Conservation (phyloP, 2,888 invertebrate species). For the Rapana venosa region DNA sequence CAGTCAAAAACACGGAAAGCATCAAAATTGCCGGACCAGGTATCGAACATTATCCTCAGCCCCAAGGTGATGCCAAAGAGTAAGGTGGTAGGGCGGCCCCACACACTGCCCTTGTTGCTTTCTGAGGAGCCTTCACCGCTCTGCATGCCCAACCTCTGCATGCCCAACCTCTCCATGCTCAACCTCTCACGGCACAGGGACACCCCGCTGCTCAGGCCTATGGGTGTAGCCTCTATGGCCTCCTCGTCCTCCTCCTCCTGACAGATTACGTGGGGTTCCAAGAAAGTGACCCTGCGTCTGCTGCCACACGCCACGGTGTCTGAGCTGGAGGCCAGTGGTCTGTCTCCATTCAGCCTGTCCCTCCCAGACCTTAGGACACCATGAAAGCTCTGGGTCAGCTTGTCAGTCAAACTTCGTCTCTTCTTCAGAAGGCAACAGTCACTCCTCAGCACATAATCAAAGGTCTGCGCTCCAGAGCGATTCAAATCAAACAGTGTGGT, state of each 20-base stretch:
- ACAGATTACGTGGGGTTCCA: neutral
- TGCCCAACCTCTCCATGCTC: neutral
- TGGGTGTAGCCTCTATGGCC: neutral
- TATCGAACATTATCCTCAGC: neutral
- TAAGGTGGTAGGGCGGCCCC: neutral
- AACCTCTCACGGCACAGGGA: neutral
- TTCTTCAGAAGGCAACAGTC: neutral
- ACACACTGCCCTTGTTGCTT: neutral
- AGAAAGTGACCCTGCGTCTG: slow-evolving; percentile 2
- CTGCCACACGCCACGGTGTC: neutral
- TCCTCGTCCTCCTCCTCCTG: neutral
- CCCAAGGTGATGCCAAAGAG: neutral
- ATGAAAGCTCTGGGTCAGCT: neutral
- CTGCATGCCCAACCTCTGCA: neutral
- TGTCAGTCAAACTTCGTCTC: neutral
- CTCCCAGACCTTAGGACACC: neutral
- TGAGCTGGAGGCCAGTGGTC: neutral
- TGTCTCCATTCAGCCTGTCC: neutral
- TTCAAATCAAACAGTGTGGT: neutral
- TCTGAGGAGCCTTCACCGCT: neutral
- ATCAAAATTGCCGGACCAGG: neutral
- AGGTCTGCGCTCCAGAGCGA: neutral
- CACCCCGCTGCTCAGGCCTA: neutral
- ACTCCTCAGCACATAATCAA: slow-evolving; percentile 7
- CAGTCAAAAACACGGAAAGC: neutral